Base-by-base conservation (phyloP, 2,888 invertebrate species). In the Adela reaumurella region DNA sequence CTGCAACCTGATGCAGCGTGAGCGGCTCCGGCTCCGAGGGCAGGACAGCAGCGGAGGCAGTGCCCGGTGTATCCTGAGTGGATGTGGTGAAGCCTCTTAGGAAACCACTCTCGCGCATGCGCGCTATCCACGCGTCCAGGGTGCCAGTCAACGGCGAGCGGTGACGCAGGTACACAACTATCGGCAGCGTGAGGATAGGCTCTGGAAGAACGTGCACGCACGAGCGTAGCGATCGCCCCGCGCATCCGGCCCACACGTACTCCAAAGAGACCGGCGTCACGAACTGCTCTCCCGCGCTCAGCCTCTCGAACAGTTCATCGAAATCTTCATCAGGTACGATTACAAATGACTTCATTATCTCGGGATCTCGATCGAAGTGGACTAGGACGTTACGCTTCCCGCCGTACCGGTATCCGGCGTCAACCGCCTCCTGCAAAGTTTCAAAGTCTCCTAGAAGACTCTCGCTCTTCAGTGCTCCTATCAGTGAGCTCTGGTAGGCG, bases 401-500 rank as follows among this genome's bases (percentile, higher is more conserved):
- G 11, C 71, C 73, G 17, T 70, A 64, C 19, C 56, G 54, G 50
- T 67, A 70, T 1, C 70, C 71, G 14, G 59, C 54, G 16, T 62
- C 61, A 1, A 66, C 50, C 10, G 64, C 61, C 56, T 71, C 70
- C 50, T 62, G 62, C 14, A 72, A 56, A 50, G 63, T 63, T 0
- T 55, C 57, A 41, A 67, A 73, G 45, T 67, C 65, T 0, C 68
- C 73, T 1, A 62, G 56, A 1, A 63, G 46, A 0, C 59, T 58
- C 4, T 74, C 70, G 1, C 67, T 68, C 57, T 73, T 72, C 3
- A 73, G 46, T 6, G 72, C 68, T 16, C 68, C 67, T 42, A 73
- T 72, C 3, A 74, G 57, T 3, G 72, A 70, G 50, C 70, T 72
- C 54, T 73, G 72, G 49, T 73, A 73, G 8, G 67, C 70, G 52